Evolutionary conservation across 92 coral and sea anemone genomes (phyloP), one percentile per base, ranked within the genome.

Genomic region (Zoanthus solanderi): DNA sequence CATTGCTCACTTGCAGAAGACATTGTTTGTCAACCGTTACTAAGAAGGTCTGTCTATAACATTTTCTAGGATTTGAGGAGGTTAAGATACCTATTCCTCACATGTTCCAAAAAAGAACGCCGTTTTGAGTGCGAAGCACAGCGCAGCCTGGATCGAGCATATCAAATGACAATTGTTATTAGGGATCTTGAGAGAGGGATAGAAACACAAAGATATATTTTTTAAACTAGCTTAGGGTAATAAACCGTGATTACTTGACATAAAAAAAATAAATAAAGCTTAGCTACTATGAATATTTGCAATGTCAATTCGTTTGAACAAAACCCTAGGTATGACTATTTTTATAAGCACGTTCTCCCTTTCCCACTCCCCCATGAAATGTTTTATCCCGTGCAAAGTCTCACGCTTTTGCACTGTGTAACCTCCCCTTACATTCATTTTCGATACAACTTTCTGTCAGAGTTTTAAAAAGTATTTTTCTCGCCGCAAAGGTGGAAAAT

Each of bases 1-100:
- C 94, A 91, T 58, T 75, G 83, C 44, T 91, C 91, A 75, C 86
- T 83, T 6, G 58, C 57, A 34, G 75, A 65, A 31, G 85, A 60
- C 85, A 81, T 81, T 10, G 46, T 46, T 56, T 9, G 44, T 11
- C 15, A 53, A 28, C 31, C 48, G 9, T 53, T 53, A 65, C 15
- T 2, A 78, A 78, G n/a, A 28, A 78, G 68, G 31, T 78, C 28
- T 58, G 17, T 30, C 42, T 79, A 58, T 61, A 34, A 58, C 16
- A n/a, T 57, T 3, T 57, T 34, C 23, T 65, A 42, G 15, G 17
- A 69, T 0, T 31, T 31, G 9, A 7, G 1, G 16, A 78, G 28
- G 34, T 7, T 2, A 23, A 32, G 32, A 65, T 29, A 15, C 34
- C 17, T 34, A 4, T 78, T 28, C 15, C 14, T 54, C 18, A 75